Base-by-base conservation (phyloP, 2,113 vertebrate species). In the Trogon melanurus region DNA sequence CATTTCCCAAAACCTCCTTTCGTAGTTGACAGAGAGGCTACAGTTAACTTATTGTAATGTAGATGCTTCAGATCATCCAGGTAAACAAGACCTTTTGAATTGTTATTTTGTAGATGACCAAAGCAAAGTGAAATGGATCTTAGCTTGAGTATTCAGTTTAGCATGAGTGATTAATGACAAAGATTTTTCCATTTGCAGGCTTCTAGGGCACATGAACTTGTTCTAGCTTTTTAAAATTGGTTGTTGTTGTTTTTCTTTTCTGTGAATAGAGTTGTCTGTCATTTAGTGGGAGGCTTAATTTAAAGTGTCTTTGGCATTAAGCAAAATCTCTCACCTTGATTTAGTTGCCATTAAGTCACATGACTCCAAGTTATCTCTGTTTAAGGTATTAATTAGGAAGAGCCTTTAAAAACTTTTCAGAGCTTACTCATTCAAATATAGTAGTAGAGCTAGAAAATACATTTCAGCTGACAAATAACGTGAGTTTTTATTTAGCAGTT, bases 391-490 rank as follows among this genome's bases (percentile, higher is more conserved):
- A 93, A 85, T 96, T 96, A 94, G 85, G 71, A 79, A 48, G 54
- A 66, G 47, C 17, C 16, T 80, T 90, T 8, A 11, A 45, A 53
- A 85, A 85, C 62, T 64, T 95, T 91, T 89, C 84, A 84, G 72
- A 76, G 60, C 69, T 50, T 45, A 72, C 23, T 81, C 30, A 56
- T 75, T 79, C 76, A 89, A 84, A 56, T 81, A 57, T 32, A 58
- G n/a, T 54, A 75, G 61, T 16, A 57, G 25, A 53, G 61, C 32
- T 69, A 89, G 84, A 95, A 96, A 97, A 87, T 82, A 79, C 72
- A 53, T 94, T 95, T 95, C 94, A 95, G 84, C 80, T 91, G 93
- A 91, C 86, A 91, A 87, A 86, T 85, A 23, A 74, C 93, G 72
- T 14, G 56, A 89, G 41, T 76, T 84, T 93, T 92, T 89, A 79